phyloP scores from a whole-genome alignment of 2,888 invertebrate genomes.

The Cryptosula pallasiana region DNA sequence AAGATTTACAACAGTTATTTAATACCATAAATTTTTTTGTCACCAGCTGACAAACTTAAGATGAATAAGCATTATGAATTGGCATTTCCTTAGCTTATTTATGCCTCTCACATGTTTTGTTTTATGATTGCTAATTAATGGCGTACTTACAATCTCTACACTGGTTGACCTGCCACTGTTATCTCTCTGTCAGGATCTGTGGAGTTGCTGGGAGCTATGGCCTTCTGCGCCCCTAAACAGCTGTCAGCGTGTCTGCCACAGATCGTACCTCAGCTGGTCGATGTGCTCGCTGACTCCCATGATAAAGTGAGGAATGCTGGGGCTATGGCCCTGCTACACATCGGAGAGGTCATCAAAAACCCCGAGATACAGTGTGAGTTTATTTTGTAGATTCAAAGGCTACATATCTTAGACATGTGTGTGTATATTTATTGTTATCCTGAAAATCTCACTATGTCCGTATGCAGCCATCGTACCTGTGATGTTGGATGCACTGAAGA shows the following conservation, averaged over 20 bases:
- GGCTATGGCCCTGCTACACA: slow-evolving; percentile 87
- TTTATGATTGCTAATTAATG: no score
- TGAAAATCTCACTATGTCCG: no score
- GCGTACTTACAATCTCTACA: no score
- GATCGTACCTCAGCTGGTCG: slow-evolving; percentile 95
- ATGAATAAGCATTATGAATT: no score
- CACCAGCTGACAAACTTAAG: no score
- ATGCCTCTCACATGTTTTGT: no score
- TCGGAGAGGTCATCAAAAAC: slow-evolving; percentile 95
- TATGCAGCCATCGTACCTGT: slow-evolving; percentile 54
- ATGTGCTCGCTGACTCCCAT: slow-evolving; percentile 94
- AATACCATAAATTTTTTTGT: no score
- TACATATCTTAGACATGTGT: no score
- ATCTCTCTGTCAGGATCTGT: slow-evolving; percentile 87
- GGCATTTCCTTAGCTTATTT: no score
- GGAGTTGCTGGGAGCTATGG: slow-evolving; percentile 94
- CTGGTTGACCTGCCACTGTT: no score
- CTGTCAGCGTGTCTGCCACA: slow-evolving; percentile 93
- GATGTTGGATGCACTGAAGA: slow-evolving; percentile 82
- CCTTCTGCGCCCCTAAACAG: slow-evolving; percentile 97
- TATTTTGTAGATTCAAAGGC: neutral
- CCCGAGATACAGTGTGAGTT: slow-evolving; percentile 71
- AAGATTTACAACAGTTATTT: no score
- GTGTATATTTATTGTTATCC: no score
- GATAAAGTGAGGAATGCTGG: slow-evolving; percentile 95